Evolutionary conservation across 1,140 invertebrate species (phyloP), one percentile per base, ranked within the genome.

Genomic region (Platyura marginata): DNA sequence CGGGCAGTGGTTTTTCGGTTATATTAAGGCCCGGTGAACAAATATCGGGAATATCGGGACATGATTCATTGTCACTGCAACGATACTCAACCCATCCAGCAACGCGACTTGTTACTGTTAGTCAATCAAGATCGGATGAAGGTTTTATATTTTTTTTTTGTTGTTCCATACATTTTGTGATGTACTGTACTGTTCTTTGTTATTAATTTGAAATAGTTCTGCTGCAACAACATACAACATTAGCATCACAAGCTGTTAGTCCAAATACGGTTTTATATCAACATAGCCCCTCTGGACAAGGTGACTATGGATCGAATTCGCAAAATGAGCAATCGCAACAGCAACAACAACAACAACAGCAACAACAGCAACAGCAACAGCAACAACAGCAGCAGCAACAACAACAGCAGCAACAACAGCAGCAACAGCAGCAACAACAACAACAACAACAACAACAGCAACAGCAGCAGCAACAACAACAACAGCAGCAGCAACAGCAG

Each of bases 211-310:
- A n/a, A n/a, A n/a, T 41, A 29, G 25, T 29, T 22, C 40, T 29
- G 3, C 13, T 41, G 4, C 40, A 25, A 41, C 20, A 41, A n/a
- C 20, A 25, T 18, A 8, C 13, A 18, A 20, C 49, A 1, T 36
- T 56, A 21, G 55, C 61, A 42, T 54, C 64, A 11, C 61, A 64
- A 44, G 51, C 62, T 39, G 55, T 57, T 2, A 68, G 66, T 52
- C 65, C 67, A 3, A 65, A 56, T 44, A 38, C 36, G 3, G 50
- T 67, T 21, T 68, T 67, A 48, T 69, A 68, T 50, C 66, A 67
- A 44, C 65, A 66, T 38, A 68, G 64, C 53, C 57, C 58, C 37
- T 15, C 42, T 8, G 45, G 20, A 15, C 21, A 38, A 10, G 29
- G 43, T 6, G 47, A 48, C 21, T 35, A 41, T 11, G 15, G n/a